Percentiles rank a stretch among this genome's conserved stretches.
Conservation (phyloP, 2,888 invertebrate genomes). For the Cancer borealis region DNA sequence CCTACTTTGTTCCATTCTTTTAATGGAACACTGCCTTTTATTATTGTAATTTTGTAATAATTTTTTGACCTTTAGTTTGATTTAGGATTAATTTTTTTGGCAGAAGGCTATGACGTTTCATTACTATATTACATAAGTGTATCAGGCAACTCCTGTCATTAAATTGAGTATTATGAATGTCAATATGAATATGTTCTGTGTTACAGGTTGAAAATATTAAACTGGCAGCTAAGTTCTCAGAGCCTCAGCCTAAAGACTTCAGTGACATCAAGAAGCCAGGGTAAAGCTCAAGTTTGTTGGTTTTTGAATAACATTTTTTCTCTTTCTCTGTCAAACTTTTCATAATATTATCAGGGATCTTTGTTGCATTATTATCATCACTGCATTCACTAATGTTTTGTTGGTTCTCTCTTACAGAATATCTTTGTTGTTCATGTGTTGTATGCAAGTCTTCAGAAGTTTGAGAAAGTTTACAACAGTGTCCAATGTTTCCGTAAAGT, state of each 20-base stretch:
- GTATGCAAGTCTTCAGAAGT: not conserved
- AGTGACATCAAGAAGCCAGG: constrained; percentile 75
- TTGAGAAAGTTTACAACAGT: too few species aligned
- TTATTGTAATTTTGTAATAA: not conserved
- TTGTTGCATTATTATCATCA: not conserved
- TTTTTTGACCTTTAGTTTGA: not conserved
- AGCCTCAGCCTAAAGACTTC: constrained; percentile 76
- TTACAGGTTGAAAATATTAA: constrained; percentile 77
- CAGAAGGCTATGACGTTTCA: not conserved
- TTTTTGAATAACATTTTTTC: not conserved
- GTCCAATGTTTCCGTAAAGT: too few species aligned
- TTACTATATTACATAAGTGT: not conserved
- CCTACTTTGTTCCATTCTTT: not conserved
- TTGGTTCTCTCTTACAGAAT: not conserved
- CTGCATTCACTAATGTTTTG: not conserved
- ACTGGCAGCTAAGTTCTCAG: constrained; percentile 75
- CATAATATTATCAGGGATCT: not conserved
- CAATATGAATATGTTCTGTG: not conserved
- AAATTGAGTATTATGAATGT: not conserved
- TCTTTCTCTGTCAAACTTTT: not conserved
- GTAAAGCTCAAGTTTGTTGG: constrained; percentile 57
- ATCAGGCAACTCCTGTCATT: constrained; percentile 85
- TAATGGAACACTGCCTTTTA: not conserved
- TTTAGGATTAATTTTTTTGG: not conserved
- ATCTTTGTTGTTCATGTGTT: not conserved